A percentile compares a stretch with the other conserved stretches of the same genome.
Conservation (phyloP, 1,140 invertebrate species). For the Hyles vespertilio region DNA sequence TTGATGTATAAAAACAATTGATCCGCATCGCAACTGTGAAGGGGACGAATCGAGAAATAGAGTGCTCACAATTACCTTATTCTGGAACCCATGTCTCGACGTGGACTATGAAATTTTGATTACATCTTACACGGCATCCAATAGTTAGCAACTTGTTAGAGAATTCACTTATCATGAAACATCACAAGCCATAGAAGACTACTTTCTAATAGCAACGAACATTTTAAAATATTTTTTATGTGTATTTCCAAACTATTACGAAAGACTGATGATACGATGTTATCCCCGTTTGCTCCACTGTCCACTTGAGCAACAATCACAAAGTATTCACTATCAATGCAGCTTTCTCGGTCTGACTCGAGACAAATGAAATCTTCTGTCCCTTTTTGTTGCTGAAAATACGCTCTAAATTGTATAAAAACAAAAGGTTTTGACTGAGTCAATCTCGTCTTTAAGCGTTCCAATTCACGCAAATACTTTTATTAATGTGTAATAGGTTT, state of each 20-base stretch:
- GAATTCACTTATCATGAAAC: conserved; percentile 42
- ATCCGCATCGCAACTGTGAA: neutral
- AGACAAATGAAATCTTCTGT: too few relatives aligned
- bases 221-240: conserved; percentile 38
- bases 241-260: conserved; percentile 37
- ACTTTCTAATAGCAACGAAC: conserved; percentile 28
- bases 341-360: too few relatives aligned
- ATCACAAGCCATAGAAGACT: conserved; percentile 58
- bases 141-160: conserved; percentile 27
- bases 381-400: too few relatives aligned
- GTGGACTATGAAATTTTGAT: conserved; percentile 50
- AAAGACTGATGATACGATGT: conserved; percentile 22
- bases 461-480: too few relatives aligned
- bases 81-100: conserved; percentile 68
- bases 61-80: conserved; percentile 44
- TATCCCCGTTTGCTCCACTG: conserved; percentile 7
- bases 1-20: neutral
- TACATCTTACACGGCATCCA: conserved; percentile 42
- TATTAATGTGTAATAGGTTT: too few relatives aligned
- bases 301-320: too few relatives aligned
- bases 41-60: conserved; percentile 9
- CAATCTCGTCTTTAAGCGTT: too few relatives aligned
- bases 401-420: too few relatives aligned
- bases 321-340: neutral
- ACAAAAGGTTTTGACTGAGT: too few relatives aligned